Evolutionary conservation across 1,140 invertebrate species (phyloP), one percentile per base, ranked within the genome.

Genomic region (Camponotus floridanus): DNA sequence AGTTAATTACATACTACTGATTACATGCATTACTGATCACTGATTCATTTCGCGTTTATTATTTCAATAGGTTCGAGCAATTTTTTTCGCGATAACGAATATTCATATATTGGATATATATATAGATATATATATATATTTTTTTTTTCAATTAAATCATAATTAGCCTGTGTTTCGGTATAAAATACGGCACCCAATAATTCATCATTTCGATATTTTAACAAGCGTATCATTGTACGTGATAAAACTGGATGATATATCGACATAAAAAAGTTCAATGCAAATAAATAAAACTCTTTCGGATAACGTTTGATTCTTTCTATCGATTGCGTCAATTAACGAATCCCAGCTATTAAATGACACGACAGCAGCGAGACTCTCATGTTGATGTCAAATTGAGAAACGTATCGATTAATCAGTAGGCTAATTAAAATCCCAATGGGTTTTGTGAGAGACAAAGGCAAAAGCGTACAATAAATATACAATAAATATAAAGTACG

Each of bases 401-500:
- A 73, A 33, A 4, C 18, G 21, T 21, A 48, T 81, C 67, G 55
- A 59, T 81, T 62, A 7, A 45, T 9, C 62, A 39, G 18, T 26
- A 13, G 3, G 26, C 68, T 13, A 74, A 83, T 83, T 62, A 70
- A 39, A 51, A 51, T 51, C 48, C 13, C 13, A 51, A 15, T 51
- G 13, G 26, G 7, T 15, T 55, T 39, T 31, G 57, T 26, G 1
- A 61, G 45, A 59, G 26, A n/a, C 62, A 15, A 31, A 5, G 18
- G 1, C 18, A 5, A 33, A 73, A 59, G 18, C 55, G 26, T 26
- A 26, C 26, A 7, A 39, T 4, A 39, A 39, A 6, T 6, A 6
- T 36, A 13, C 7, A 31, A 57, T 33, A 61, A 31, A 73, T 48
- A 18, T 81, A 13, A 45, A 31, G 11, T 85, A 94, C 93, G 85